These are phyloP conservation scores for Okapia johnstoni DNA, from an alignment of 2,113 vertebrate genomes.

Conservation along the genomic window DNA sequence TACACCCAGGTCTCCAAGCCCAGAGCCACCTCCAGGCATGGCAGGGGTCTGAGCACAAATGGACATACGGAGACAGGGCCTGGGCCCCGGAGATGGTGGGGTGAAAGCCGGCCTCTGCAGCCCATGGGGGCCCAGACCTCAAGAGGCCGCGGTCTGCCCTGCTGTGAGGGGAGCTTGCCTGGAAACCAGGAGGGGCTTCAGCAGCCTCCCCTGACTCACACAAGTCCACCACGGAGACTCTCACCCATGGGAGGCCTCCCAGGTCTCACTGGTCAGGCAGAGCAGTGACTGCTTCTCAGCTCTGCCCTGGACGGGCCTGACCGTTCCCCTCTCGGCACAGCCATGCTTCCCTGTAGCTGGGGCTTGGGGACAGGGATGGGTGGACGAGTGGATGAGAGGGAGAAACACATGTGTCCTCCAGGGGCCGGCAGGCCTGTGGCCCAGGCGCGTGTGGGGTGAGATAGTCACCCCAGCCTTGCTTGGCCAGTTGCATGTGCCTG, in stretches of 20 bases:
- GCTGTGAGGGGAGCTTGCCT: not conserved
- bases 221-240: not conserved
- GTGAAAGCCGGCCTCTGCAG: not conserved
- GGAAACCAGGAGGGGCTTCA: not conserved
- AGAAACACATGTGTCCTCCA: not conserved
- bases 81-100: not conserved
- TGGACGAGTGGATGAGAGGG: not conserved
- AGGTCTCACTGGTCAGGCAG: not conserved
- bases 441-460: not conserved
- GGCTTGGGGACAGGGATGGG: not conserved
- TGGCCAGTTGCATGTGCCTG: accelerated
- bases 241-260: not conserved
- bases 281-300: not conserved
- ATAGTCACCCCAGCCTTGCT: not conserved
- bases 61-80: not conserved
- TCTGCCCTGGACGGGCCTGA: not conserved
- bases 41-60: not conserved
- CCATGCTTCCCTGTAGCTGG: not conserved
- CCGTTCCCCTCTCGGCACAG: not conserved
- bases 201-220: not conserved
- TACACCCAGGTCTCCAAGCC: not conserved
- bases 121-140: not conserved
- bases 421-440: not conserved
- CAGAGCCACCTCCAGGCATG: not conserved
- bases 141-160: not conserved